A percentile compares a stretch with the other conserved stretches of the same genome.
These are phyloP conservation scores for Subacronicta megacephala DNA, from an alignment of 2,888 invertebrate species.

Conservation along the genomic window DNA sequence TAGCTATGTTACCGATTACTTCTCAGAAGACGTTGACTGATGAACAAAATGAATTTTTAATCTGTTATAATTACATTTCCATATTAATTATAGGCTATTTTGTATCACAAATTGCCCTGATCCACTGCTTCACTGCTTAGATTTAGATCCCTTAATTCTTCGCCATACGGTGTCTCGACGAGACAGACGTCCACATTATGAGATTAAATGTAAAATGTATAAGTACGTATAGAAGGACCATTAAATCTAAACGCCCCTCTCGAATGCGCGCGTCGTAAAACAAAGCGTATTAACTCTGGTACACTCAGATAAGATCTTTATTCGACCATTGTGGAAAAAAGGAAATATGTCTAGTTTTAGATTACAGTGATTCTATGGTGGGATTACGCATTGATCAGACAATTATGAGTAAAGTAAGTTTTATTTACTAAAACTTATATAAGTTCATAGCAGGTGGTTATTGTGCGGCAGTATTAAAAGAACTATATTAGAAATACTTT, in stretches of 20 bases:
- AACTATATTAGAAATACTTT: neutral
- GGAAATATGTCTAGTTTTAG: slow-evolving; percentile 25
- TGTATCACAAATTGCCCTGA: neutral
- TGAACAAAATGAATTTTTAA: neutral
- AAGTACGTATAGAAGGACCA: slow-evolving; percentile 40
- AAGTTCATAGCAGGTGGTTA: no score
- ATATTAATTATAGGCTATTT: slow-evolving; percentile 13
- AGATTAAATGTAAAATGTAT: slow-evolving; percentile 52
- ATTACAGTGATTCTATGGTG: slow-evolving; percentile 7
- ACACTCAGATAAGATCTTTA: slow-evolving; percentile 46
- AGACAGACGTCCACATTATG: slow-evolving; percentile 34
- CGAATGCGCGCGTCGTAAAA: slow-evolving; percentile 66
- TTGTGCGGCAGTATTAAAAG: neutral
- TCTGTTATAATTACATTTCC: neutral
- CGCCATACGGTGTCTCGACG: slow-evolving; percentile 5
- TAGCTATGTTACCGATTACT: no score
- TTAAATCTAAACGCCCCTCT: slow-evolving; percentile 62
- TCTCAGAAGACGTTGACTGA: neutral
- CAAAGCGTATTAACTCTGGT: slow-evolving; percentile 62
- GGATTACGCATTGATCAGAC: no score
- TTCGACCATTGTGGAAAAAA: slow-evolving; percentile 20
- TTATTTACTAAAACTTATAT: no score
- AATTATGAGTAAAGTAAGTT: no score
- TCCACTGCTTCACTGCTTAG: slow-evolving; percentile 15
- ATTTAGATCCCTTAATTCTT: slow-evolving; percentile 17